These are phyloP conservation scores for Spodoptera littoralis DNA, from an alignment of 2,888 invertebrate species.

Conservation along the genomic window DNA sequence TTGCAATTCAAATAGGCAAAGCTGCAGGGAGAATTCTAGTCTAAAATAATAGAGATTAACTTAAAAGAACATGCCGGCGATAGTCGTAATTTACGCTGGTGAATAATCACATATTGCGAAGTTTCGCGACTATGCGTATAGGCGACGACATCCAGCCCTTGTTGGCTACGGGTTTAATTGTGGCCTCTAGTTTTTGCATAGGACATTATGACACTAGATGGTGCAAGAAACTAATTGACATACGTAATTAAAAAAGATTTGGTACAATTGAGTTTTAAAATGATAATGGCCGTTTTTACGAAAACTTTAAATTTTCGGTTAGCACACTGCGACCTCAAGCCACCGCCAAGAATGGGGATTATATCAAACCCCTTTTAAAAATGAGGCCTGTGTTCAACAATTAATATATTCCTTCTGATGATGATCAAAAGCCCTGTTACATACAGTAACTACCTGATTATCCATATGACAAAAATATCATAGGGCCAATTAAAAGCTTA, in stretches of 20 bases:
- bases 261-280: no score
- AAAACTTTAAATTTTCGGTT: no score
- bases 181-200: slow-evolving; percentile 58
- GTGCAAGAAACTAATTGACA: not conserved
- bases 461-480: no score
- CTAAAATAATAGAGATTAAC: slow-evolving; percentile 63
- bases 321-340: no score
- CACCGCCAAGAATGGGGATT: no score
- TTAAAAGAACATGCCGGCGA: slow-evolving; percentile 59
- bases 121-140: slow-evolving; percentile 59
- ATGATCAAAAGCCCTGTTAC: no score
- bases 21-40: slow-evolving; percentile 34
- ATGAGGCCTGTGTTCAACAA: no score
- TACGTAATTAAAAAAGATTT: not conserved
- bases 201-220: slow-evolving; percentile 41
- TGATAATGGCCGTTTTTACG: no score
- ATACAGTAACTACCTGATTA: no score
- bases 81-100: slow-evolving; percentile 70
- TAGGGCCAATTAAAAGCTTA: no score
- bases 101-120: slow-evolving; percentile 68
- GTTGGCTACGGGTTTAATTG: slow-evolving; percentile 72
- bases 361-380: no score
- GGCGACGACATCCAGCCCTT: slow-evolving; percentile 68
- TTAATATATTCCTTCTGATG: no score
- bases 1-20: slow-evolving; percentile 37